Percentiles rank a stretch among this genome's conserved stretches.
Conservation (phyloP, 2,888 invertebrate genomes). For the Petrolisthes manimaculis region DNA sequence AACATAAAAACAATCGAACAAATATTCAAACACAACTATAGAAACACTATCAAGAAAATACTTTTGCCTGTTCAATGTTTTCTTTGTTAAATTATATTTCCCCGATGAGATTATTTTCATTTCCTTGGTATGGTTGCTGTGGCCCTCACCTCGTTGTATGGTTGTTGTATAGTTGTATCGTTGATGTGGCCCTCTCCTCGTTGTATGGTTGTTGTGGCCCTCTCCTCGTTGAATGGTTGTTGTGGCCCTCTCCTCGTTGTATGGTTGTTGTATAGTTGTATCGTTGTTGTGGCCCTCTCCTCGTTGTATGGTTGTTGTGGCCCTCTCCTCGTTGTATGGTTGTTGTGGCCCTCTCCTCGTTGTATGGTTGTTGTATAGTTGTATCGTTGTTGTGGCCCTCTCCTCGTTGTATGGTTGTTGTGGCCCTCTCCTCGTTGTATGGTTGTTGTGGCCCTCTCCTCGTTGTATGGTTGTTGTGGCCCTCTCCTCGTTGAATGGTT, state of each 20-base stretch:
- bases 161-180: too few relatives aligned
- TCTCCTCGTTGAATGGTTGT: neutral
- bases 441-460: neutral
- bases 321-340: neutral
- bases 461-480: neutral
- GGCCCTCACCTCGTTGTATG: neutral
- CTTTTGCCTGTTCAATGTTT: too few relatives aligned
- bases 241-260: neutral
- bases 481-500: neutral
- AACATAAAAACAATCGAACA: too few relatives aligned
- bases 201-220: neutral
- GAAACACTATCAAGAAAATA: too few relatives aligned
- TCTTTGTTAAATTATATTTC: too few relatives aligned
- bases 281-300: neutral
- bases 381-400: neutral
- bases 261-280: too few relatives aligned
- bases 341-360: neutral
- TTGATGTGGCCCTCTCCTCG: neutral
- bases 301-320: neutral
- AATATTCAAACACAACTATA: too few relatives aligned
- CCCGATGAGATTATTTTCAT: too few relatives aligned
- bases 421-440: neutral
- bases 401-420: neutral
- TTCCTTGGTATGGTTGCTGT: neutral
- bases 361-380: too few relatives aligned